A percentile compares a stretch with the other conserved stretches of the same genome.
These are phyloP conservation scores for Oncorhynchus masou DNA, from an alignment of 2,113 vertebrate genomes.

Conservation along the genomic window DNA sequence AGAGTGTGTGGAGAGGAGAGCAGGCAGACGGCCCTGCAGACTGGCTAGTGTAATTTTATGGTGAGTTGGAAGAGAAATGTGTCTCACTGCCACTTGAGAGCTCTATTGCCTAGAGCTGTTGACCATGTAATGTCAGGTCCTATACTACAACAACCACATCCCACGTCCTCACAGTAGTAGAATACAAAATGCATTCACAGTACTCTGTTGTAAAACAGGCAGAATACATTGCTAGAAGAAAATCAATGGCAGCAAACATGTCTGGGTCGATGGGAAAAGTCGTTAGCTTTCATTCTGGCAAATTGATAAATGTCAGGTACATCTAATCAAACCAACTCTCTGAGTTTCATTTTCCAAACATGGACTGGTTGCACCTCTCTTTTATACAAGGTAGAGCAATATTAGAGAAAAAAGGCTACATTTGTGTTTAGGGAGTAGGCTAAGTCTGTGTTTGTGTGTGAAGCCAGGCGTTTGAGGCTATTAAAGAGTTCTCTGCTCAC, in stretches of 20 bases:
- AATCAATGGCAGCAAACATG: slow-evolving; percentile 69
- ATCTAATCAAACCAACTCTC: slow-evolving; percentile 53
- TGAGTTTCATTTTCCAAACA: slow-evolving; percentile 6
- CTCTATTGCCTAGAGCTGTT: slow-evolving; percentile 66
- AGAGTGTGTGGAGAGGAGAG: slow-evolving; percentile 32
- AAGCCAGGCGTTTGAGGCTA: slow-evolving; percentile 2
- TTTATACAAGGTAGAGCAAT: too few relatives aligned
- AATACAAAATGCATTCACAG: background rate
- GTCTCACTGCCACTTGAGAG: slow-evolving; percentile 65
- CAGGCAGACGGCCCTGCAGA: slow-evolving; percentile 53
- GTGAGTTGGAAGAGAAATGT: slow-evolving; percentile 69
- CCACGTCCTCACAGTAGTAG: background rate
- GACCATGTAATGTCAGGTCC: slow-evolving; percentile 67
- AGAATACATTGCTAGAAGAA: slow-evolving; percentile 13
- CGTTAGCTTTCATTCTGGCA: slow-evolving; percentile 56
- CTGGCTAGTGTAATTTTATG: slow-evolving; percentile 64
- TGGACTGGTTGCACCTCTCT: background rate
- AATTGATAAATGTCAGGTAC: slow-evolving; percentile 66
- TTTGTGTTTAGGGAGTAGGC: background rate
- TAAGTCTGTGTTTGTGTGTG: slow-evolving; percentile 5
- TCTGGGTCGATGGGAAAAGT: slow-evolving; percentile 56
- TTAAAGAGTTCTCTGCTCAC: slow-evolving; percentile 10
- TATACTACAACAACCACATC: slow-evolving; percentile 40
- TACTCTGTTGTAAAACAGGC: too few relatives aligned
- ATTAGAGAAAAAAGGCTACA: too few relatives aligned